These are phyloP conservation scores for Physocephala rufipes DNA, from an alignment of 2,888 invertebrate genomes.

Conservation along the genomic window DNA sequence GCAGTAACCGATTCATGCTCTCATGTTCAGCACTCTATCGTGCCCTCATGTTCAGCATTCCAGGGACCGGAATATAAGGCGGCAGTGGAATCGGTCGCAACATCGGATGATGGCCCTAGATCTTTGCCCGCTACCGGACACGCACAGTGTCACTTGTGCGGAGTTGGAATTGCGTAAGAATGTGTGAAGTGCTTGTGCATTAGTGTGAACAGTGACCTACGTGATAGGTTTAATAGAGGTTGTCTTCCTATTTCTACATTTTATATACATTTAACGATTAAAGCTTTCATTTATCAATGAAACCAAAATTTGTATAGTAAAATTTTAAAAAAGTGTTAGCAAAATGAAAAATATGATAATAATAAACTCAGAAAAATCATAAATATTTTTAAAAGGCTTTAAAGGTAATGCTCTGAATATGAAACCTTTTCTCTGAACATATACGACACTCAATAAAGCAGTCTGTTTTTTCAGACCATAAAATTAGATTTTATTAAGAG, in stretches of 20 bases:
- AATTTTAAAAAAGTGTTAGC: no score
- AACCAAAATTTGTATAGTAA: constrained; percentile 1
- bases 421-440: no score
- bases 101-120: constrained; percentile 54
- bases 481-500: no score
- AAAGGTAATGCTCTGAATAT: no score
- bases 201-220: constrained; percentile 35
- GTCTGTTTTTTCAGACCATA: no score
- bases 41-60: constrained; percentile 62
- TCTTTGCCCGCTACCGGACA: constrained; percentile 60
- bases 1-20: constrained; percentile 58
- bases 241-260: constrained; percentile 30
- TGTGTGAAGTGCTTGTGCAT: constrained; percentile 41
- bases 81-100: constrained; percentile 60
- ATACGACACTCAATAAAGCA: no score
- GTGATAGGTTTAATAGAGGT: constrained; percentile 25
- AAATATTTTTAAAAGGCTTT: no score
- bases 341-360: no score
- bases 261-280: constrained; percentile 30
- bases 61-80: constrained; percentile 61
- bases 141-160: constrained; percentile 64
- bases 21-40: constrained; percentile 57
- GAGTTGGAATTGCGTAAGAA: constrained; percentile 66
- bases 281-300: no score
- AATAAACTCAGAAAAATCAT: no score